Evolutionary conservation across 2,797 vertebrate species (phyloP), one percentile per base, ranked within the genome.

Genomic region (Rousettus madagascariensis): DNA sequence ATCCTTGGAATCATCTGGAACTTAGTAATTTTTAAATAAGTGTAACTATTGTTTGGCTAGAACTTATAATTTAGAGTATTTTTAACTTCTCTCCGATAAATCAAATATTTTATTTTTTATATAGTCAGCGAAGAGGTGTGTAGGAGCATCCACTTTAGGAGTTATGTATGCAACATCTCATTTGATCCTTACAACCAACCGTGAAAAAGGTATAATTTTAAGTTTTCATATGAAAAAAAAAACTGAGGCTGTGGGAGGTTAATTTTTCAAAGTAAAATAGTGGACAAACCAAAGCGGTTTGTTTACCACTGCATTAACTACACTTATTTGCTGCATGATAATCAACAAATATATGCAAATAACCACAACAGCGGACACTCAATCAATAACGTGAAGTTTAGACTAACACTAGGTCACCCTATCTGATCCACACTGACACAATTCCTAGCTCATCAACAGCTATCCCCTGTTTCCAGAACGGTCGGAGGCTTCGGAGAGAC

Each of bases 11-110:
- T 83, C 53, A 69, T 59, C 38, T 51, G 30, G 46, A 82, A 74
- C 5, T 66, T 61, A n/a, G 19, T 46, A 65, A 78, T 41, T 84
- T 83, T 88, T 20, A 88, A 95, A 83, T 79, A 94, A 91, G 74
- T 41, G 33, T 75, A 79, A 78, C 15, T 43, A 69, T 33, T 72
- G 8, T 57, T 78, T 24, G 78, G 80, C 24, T 65, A 85, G 82
- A 53, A 59, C n/a, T 77, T 61, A 53, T 77, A 30, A 89, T 72
- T 78, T 80, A 41, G 33, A 41, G 20, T 88, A 69, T 85, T 79
- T 95, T 8, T 51, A 77, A 24, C 28, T 87, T 75, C 24, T 87
- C 7, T 84, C 26, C 55, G 24, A 49, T 36, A 90, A 96, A 30
- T 87, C 10, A 74, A 41, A 43, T 55, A 61, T 75, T 89, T 80